These are phyloP conservation scores for Lycorma delicatula DNA, from an alignment of 1,140 invertebrate genomes.

Conservation along the genomic window DNA sequence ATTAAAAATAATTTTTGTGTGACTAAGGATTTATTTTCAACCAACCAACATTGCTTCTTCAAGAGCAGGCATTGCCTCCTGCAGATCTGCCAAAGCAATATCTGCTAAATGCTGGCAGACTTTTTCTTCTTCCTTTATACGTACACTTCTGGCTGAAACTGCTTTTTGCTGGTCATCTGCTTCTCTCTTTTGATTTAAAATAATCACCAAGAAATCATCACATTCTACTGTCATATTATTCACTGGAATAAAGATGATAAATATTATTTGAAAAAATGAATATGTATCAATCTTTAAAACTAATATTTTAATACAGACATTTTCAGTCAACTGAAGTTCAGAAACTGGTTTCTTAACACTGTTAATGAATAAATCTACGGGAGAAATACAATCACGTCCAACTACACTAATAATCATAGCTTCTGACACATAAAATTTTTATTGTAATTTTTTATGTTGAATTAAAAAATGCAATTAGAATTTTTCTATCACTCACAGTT, in stretches of 20 bases:
- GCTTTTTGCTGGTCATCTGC: constrained; percentile 67
- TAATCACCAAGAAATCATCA: constrained; percentile 62
- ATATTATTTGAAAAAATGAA: too few species aligned
- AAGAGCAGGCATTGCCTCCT: constrained; percentile 73
- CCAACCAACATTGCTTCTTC: constrained; percentile 66
- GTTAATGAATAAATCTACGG: too few species aligned
- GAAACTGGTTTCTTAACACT: too few species aligned
- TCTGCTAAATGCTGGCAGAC: constrained; percentile 70
- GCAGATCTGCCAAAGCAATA: constrained; percentile 67
- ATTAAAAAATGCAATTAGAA: too few species aligned
- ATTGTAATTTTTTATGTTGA: too few species aligned
- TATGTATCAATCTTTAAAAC: too few species aligned
- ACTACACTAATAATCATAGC: too few species aligned
- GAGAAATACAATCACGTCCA: too few species aligned
- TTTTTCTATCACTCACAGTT: too few species aligned
- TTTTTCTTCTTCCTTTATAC: constrained; percentile 68
- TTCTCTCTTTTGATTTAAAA: constrained; percentile 66
- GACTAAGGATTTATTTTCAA: background rate
- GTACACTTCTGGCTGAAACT: constrained; percentile 52
- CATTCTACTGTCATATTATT: constrained; percentile 61
- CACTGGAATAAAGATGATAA: constrained; percentile 45
- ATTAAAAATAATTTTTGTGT: background rate
- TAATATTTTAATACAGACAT: too few species aligned
- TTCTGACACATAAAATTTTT: too few species aligned
- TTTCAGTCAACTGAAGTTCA: too few species aligned